These are phyloP conservation scores for Pseudachorutes palmiensis DNA, from an alignment of 1,140 invertebrate species.

Conservation along the genomic window DNA sequence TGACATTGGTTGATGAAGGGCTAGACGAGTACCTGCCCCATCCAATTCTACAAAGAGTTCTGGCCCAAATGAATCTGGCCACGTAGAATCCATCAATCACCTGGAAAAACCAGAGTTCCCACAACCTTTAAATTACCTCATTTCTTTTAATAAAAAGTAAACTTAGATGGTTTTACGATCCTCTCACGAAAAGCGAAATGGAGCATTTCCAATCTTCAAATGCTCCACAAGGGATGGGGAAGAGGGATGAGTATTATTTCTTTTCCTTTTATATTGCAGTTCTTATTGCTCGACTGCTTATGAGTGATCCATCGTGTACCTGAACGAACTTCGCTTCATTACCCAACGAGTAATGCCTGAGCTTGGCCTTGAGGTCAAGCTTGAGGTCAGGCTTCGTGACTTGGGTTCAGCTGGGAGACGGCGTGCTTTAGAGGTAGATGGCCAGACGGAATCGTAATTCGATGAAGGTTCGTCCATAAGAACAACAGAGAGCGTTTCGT, in stretches of 20 bases:
- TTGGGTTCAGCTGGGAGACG: not conserved
- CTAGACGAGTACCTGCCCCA: constrained; percentile 37
- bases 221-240: too few relatives aligned
- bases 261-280: too few relatives aligned
- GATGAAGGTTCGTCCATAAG: not conserved
- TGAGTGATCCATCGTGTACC: constrained; percentile 29
- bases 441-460: constrained; percentile 5
- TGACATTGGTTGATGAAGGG: constrained; percentile 31
- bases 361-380: constrained; percentile 5
- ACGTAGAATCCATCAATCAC: too few relatives aligned
- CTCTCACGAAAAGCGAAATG: too few relatives aligned
- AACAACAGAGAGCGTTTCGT: constrained; percentile 1
- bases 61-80: constrained; percentile 24
- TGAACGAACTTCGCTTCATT: constrained; percentile 37
- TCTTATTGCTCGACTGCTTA: too few relatives aligned
- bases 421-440: not conserved
- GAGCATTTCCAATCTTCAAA: too few relatives aligned
- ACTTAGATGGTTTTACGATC: too few relatives aligned
- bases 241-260: too few relatives aligned
- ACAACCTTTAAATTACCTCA: too few relatives aligned
- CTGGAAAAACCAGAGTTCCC: too few relatives aligned
- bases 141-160: too few relatives aligned
- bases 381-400: not conserved
- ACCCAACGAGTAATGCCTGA: constrained; percentile 34
- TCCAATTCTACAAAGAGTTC: constrained; percentile 32